A percentile compares a stretch with the other conserved stretches of the same genome.
Evolutionary conservation across 2,113 vertebrate genomes (phyloP).

Genomic region (Syngnathus scovelli): DNA sequence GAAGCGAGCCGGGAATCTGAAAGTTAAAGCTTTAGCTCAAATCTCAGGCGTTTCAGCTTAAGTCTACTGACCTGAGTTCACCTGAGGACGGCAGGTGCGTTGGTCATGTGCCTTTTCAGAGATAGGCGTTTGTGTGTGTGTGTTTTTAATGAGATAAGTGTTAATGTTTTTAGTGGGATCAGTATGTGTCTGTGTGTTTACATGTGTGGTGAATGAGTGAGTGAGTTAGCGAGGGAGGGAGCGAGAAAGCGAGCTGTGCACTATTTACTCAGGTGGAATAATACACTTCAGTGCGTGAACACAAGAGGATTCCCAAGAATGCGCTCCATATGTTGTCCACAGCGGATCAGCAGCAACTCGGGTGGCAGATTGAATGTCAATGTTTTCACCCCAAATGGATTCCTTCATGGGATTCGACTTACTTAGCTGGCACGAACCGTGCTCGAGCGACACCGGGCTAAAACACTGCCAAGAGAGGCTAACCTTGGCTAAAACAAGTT

Average conservation of each 20-base stretch:
- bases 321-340: background rate
- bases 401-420: background rate
- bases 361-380: background rate
- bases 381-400: conserved; percentile 1
- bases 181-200: background rate
- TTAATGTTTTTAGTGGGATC: background rate
- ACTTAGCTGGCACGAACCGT: background rate
- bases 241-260: background rate
- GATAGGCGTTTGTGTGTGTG: background rate
- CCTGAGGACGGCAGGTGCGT: background rate
- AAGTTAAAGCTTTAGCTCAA: background rate
- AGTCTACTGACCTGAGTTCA: background rate
- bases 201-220: background rate
- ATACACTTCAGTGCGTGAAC: background rate
- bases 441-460: background rate
- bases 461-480: background rate
- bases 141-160: background rate
- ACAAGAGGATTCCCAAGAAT: conserved; percentile 9
- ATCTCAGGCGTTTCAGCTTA: background rate
- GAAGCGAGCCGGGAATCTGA: background rate
- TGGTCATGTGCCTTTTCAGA: background rate
- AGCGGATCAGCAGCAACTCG: background rate
- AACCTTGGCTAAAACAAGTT: background rate
- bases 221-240: background rate
- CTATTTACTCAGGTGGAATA: conserved; percentile 8